Evolutionary conservation across 30 jellyfish, hydroid and myxozoan genomes (phyloP).

Genomic region (Aurelia aurita complex sp. Pacific): DNA sequence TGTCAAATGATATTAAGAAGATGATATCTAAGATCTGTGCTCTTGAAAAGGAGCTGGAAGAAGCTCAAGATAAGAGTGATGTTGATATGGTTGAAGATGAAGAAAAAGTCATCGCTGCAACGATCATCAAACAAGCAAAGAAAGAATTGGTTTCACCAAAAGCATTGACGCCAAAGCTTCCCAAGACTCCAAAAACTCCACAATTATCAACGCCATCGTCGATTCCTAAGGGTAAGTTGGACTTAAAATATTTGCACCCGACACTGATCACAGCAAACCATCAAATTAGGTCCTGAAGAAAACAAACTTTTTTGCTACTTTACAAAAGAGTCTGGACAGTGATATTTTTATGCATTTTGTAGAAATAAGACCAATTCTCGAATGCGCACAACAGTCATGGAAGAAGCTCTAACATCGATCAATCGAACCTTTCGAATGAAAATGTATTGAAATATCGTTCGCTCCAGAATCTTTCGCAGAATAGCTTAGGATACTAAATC

Average conservation of each 20-base stretch:
- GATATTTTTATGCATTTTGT: neutral
- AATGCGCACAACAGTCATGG: neutral
- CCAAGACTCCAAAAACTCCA: conserved; percentile 3
- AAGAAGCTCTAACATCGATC: neutral
- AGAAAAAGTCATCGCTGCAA: neutral
- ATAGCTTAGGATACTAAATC: too few species aligned
- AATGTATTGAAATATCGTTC: too few species aligned
- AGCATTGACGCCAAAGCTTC: neutral
- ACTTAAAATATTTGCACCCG: too few species aligned
- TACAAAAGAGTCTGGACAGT: too few species aligned
- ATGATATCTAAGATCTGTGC: neutral
- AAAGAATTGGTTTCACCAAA: neutral
- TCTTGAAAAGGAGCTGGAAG: conserved; percentile 3
- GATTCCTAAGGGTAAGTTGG: conserved; percentile 20
- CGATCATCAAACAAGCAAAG: neutral
- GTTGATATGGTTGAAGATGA: conserved; percentile 18
- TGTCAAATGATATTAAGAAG: conserved; percentile 5
- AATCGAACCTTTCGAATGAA: too few species aligned
- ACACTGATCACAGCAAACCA: too few species aligned
- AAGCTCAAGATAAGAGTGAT: neutral
- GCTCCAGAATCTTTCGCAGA: too few species aligned
- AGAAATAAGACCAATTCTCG: neutral
- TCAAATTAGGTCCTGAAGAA: too few species aligned
- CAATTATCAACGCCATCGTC: conserved; percentile 21
- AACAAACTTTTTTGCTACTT: too few species aligned